Conservation (phyloP, 2,113 vertebrate genomes). For the Spea bombifrons region DNA sequence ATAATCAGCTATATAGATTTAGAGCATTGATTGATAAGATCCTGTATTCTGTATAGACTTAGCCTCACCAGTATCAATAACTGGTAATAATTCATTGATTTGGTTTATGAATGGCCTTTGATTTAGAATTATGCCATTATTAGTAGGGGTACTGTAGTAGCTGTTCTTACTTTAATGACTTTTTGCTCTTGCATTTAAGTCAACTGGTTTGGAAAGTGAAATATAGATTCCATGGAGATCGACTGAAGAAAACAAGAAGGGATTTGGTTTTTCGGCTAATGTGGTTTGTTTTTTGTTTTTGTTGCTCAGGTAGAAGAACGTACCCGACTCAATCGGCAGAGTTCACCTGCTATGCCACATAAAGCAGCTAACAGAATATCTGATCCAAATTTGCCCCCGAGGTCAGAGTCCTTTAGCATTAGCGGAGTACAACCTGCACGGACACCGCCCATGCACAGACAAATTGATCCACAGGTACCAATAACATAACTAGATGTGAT, state of each 20-base stretch:
- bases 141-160: no score
- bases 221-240: background rate
- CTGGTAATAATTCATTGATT: no score
- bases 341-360: conserved; percentile 88
- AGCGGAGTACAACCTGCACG: conserved; percentile 88
- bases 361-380: conserved; percentile 97
- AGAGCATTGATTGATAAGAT: no score
- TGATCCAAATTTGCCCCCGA: conserved; percentile 90
- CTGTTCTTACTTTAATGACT: no score
- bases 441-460: conserved; percentile 90
- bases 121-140: no score
- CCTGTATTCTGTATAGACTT: no score
- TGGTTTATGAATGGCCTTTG: no score
- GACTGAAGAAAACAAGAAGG: no score
- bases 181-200: background rate
- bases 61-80: no score
- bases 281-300: conserved; percentile 18
- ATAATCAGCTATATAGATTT: no score
- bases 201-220: conserved; percentile 24
- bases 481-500: background rate
- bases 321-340: conserved; percentile 82
- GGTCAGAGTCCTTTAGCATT: conserved; percentile 96
- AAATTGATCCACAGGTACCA: conserved; percentile 88
- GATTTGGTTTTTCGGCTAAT: background rate
- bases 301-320: conserved; percentile 79